A percentile compares a stretch with the other conserved stretches of the same genome.
Conservation (phyloP, 2,888 invertebrate species). For the Drosophila borborema region DNA sequence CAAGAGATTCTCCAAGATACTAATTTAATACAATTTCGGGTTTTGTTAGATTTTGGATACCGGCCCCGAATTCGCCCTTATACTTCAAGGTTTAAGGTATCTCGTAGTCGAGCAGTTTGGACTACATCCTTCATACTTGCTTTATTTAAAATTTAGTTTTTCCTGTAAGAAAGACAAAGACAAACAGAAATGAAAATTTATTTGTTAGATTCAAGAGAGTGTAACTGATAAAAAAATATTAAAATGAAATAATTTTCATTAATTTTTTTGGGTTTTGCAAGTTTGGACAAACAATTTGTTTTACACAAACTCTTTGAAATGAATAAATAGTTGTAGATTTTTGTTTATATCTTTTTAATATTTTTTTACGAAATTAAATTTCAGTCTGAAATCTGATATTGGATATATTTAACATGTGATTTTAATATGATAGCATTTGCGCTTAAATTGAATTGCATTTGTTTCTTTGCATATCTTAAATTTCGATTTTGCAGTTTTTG, state of each 20-base stretch:
- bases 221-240: not conserved
- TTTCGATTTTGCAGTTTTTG: not conserved
- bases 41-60: too few relatives aligned
- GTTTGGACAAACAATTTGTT: not conserved
- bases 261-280: conserved; percentile 1
- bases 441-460: not conserved
- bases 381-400: too few relatives aligned
- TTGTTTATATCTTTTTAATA: not conserved
- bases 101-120: too few relatives aligned
- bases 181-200: not conserved
- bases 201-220: not conserved
- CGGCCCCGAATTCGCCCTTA: too few relatives aligned
- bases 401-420: not conserved
- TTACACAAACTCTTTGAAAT: not conserved
- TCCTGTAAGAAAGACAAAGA: not conserved
- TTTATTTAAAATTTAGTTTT: not conserved
- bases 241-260: not conserved
- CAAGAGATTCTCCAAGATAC: too few relatives aligned
- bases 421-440: not conserved
- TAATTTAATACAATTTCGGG: too few relatives aligned
- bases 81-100: too few relatives aligned
- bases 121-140: too few relatives aligned
- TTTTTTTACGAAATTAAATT: not conserved
- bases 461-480: not conserved
- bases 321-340: not conserved